phyloP scores from a whole-genome alignment of 2,888 invertebrate species.

The Dimorphilus gyrociliatus region DNA sequence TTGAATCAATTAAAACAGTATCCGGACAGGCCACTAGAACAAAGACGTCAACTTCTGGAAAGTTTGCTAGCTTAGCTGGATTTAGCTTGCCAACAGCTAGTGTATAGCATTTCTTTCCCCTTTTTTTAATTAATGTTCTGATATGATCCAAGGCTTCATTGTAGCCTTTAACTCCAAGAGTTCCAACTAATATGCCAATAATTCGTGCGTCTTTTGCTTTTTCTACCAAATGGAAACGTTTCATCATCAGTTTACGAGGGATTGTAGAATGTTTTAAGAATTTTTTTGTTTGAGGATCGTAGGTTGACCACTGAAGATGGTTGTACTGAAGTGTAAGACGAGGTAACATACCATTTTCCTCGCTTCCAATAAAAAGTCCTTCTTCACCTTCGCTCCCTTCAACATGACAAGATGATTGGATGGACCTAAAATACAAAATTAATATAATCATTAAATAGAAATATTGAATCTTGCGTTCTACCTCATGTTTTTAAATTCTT shows the following conservation, averaged over 20 bases:
- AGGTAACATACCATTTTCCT: no score
- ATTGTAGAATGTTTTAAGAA: slow-evolving; percentile 15
- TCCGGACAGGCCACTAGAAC: slow-evolving; percentile 80
- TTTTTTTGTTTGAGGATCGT: slow-evolving; percentile 23
- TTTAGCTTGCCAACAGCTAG: slow-evolving; percentile 86
- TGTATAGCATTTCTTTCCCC: slow-evolving; percentile 72
- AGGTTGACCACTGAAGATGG: slow-evolving; percentile 33
- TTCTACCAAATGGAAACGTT: slow-evolving; percentile 67
- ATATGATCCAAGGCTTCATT: slow-evolving; percentile 56
- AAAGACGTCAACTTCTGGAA: slow-evolving; percentile 75
- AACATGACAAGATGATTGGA: no score
- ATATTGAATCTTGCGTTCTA: no score
- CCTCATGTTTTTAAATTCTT: no score
- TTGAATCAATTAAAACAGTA: slow-evolving; percentile 58
- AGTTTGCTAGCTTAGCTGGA: slow-evolving; percentile 84
- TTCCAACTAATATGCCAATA: slow-evolving; percentile 77
- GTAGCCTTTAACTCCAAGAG: slow-evolving; percentile 59
- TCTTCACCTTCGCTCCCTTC: no score
- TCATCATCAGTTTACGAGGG: slow-evolving; percentile 51
- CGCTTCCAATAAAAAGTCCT: no score
- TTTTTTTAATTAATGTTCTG: slow-evolving; percentile 52
- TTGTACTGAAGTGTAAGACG: no score
- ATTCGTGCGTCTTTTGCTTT: slow-evolving; percentile 73
- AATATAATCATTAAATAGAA: no score
- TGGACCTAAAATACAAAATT: no score